phyloP scores from a whole-genome alignment of 2,888 invertebrate genomes.

The Machimus rusticus region DNA sequence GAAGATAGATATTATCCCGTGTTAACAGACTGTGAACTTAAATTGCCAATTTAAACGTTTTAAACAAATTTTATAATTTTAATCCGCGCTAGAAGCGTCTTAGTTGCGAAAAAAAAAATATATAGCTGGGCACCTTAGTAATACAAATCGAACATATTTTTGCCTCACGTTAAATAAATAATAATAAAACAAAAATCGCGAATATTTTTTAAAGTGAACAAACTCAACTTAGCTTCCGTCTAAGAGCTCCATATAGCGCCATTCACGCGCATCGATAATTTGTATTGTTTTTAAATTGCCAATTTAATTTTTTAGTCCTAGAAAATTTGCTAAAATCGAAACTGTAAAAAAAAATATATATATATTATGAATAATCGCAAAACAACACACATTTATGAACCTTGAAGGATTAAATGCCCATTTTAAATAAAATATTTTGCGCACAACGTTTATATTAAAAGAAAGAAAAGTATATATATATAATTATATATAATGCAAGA shows the following conservation, averaged over 20 bases:
- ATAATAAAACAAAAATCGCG: not conserved
- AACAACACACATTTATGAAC: not conserved
- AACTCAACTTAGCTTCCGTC: not conserved
- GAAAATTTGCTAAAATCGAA: not conserved
- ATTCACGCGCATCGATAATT: not conserved
- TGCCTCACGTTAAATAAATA: not conserved
- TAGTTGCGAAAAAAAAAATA: not conserved
- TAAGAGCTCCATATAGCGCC: not conserved
- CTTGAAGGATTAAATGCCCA: not conserved
- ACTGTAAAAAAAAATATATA: not conserved
- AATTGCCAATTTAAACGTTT: slow-evolving; percentile 25
- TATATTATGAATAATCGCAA: not conserved
- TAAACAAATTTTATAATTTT: slow-evolving; percentile 2
- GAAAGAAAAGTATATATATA: not conserved
- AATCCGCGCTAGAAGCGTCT: not conserved
- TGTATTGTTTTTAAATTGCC: not conserved
- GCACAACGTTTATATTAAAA: slow-evolving; percentile 18
- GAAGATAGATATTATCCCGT: not conserved
- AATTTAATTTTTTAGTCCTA: not conserved
- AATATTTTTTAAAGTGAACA: not conserved
- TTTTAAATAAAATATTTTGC: slow-evolving; percentile 23
- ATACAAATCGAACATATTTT: not conserved
- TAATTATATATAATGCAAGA: not conserved
- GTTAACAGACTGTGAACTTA: slow-evolving; percentile 24
- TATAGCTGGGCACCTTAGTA: not conserved